Base-by-base conservation (phyloP, 2,888 invertebrate genomes). In the Caenorhabditis uteleia region DNA sequence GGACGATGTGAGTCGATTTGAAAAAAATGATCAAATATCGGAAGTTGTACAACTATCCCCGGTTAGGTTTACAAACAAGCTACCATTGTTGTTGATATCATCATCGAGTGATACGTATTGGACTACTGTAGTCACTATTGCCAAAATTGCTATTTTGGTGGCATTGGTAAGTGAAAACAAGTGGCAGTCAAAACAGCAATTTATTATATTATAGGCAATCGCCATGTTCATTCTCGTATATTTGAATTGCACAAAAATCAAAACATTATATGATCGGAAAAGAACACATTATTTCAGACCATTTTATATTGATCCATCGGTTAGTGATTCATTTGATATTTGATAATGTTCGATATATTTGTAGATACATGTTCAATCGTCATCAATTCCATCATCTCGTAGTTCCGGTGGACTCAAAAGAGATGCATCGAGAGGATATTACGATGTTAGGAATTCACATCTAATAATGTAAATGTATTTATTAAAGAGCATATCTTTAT, bases 271-370 rank as follows among this genome's bases (percentile, higher is more conserved):
- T 54, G 74, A 76, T 20, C 42, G 76, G 25, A 75, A 75, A 45
- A 14, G 73, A 27, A 75, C 75, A 0, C 75, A 68, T 43, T 75
- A 75, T 51, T 75, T 75, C 55, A 36, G 73, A n/a, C 75, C 75
- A 8, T 75, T 68, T 38, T 68, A 60, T 25, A 60, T 72, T 25
- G 72, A 72, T 50, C 72, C 72, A 36, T 54, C 60, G 44, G 68
- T 71, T 14, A 38, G 50, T 48, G 29, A n/a, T n/a, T n/a, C 10
- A 26, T n/a, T 8, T 40, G 12, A 4, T 18, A 12, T n/a, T n/a
- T n/a, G n/a, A n/a, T n/a, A n/a, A n/a, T n/a, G n/a, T n/a, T n/a
- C n/a, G n/a, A n/a, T n/a, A n/a, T n/a, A n/a, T n/a, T n/a, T n/a
- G n/a, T n/a, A n/a, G n/a, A n/a, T n/a, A n/a, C n/a, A n/a, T n/a